phyloP scores from a whole-genome alignment of 2,113 vertebrate genomes.

The Pogonocichla stellata region DNA sequence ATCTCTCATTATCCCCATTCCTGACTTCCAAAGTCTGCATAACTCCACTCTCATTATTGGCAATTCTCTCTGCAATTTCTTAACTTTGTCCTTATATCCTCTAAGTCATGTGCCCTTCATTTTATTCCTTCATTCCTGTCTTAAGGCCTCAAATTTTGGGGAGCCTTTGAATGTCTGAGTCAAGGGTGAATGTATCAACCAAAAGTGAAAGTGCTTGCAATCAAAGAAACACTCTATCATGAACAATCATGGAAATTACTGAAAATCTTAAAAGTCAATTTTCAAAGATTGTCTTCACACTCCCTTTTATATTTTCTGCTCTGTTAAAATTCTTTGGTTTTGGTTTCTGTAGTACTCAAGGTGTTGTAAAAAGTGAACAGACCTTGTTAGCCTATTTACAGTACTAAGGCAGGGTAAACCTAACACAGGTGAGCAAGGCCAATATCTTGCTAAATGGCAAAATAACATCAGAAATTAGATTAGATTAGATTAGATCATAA shows the following conservation, averaged over 20 bases:
- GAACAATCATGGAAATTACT: not conserved
- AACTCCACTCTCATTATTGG: not conserved
- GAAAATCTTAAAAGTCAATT: not conserved
- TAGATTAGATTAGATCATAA: not conserved
- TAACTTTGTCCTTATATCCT: not conserved
- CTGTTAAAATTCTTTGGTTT: not conserved
- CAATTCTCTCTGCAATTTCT: constrained; percentile 24
- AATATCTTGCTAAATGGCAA: not conserved
- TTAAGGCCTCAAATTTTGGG: not conserved
- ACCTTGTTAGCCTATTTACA: not conserved
- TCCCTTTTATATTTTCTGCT: not conserved
- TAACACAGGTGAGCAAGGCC: not conserved
- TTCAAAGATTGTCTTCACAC: not conserved
- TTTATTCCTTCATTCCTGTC: not conserved
- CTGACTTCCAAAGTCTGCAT: constrained; percentile 21
- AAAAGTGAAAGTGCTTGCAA: not conserved
- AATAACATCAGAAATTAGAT: not conserved
- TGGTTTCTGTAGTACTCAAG: not conserved
- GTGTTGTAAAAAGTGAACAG: not conserved
- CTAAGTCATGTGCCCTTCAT: not conserved
- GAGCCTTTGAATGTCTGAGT: not conserved
- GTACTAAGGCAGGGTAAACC: not conserved
- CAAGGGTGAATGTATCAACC: not conserved
- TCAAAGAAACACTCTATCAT: not conserved
- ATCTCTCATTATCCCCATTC: constrained; percentile 5